Base-by-base conservation (phyloP, 2,888 invertebrate genomes). In the Euplexia lucipara region DNA sequence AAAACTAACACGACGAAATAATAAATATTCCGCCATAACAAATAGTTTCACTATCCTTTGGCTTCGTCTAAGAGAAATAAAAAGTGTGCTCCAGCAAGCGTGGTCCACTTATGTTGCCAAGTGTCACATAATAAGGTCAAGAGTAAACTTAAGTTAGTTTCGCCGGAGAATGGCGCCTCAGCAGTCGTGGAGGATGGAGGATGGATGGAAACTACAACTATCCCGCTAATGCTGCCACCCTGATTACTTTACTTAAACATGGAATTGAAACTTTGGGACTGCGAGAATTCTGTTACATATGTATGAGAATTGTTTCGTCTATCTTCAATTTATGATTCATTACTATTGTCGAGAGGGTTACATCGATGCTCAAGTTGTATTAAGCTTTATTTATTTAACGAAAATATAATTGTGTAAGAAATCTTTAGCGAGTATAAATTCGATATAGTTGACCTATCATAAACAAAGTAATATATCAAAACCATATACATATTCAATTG, bases 101-200 rank as follows among this genome's bases (percentile, higher is more conserved):
- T 75, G 75, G 34, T 49, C 71, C 59, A 58, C 79, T 74, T 49
- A 12, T 62, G 57, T 47, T 59, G 76, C 66, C 79, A 79, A 82
- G 70, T 75, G 51, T 52, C 61, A 42, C 39, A 41, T 59, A 69
- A 67, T 59, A 71, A 60, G 78, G 78, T 78, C 78, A 78, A 78
- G 78, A 60, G 80, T 45, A 51, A 52, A 16, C 71, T 79, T 22
- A 54, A 49, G 59, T 63, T 57, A 32, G 51, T 45, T 57, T 48
- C 18, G 68, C 44, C 52, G 42, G 44, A 52, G 62, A 58, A 61
- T 35, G 57, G 65, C 47, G 66, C 35, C 67, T 42, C 57, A 37
- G 53, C 37, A 41, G 49, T 54, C 41, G 69, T 22, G 47, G 18
- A 30, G 30, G 4, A 14, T 18, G 12, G 30, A 37, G 18, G 44